A percentile compares a stretch with the other conserved stretches of the same genome.
phyloP scores from a whole-genome alignment of 1,140 invertebrate genomes.

The Eufriesea mexicana region DNA sequence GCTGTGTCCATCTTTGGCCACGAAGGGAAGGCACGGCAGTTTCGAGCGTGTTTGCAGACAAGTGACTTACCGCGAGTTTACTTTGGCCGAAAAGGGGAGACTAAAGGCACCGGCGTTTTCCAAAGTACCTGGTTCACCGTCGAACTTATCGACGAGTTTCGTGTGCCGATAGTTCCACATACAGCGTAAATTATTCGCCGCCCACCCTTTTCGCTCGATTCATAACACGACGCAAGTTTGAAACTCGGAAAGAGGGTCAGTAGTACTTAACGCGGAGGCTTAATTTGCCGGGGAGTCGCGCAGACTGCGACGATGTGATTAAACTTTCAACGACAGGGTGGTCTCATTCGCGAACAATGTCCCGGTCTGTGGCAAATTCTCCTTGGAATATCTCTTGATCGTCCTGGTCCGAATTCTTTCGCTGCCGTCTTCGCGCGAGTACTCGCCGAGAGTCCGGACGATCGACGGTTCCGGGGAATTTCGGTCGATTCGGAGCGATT shows the following conservation, averaged over 20 bases:
- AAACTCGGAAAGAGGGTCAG: constrained; percentile 25
- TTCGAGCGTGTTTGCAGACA: background rate
- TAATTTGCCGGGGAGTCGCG: background rate
- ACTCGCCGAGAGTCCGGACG: background rate
- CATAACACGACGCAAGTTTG: background rate
- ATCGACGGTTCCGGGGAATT: background rate
- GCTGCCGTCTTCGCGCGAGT: background rate
- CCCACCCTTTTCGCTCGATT: background rate
- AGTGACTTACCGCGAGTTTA: background rate
- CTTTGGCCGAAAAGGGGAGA: background rate
- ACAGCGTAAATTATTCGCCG: constrained; percentile 3
- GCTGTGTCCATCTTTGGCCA: background rate
- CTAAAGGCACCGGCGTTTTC: background rate
- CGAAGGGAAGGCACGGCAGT: background rate
- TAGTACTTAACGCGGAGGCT: constrained; percentile 29
- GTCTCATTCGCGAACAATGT: constrained; percentile 14
- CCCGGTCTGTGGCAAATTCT: constrained; percentile 8
- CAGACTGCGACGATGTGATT: constrained; percentile 35
- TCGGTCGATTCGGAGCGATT: background rate
- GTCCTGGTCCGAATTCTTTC: background rate
- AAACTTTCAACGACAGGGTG: constrained; percentile 21
- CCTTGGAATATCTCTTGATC: background rate
- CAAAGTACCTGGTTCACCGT: background rate
- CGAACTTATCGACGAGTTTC: background rate
- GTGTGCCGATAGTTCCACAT: background rate